Evolutionary conservation across 2,797 vertebrate species (phyloP).

Genomic region (Knipowitschia caucasica): DNA sequence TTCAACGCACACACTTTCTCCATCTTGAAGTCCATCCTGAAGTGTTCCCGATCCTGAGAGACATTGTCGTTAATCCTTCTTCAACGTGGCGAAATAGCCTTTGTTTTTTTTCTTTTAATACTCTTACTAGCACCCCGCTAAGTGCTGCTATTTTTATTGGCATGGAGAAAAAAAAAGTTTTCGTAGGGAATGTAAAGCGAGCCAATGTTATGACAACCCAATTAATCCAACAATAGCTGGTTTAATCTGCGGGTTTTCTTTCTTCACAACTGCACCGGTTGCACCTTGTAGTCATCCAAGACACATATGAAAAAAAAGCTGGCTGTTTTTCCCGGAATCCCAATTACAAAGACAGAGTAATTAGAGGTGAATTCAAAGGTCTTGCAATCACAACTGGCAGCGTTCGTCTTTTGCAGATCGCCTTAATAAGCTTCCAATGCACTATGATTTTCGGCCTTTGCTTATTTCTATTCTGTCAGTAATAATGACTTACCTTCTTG

Average conservation of each 20-base stretch:
- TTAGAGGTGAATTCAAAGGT: constrained; percentile 51
- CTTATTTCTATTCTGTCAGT: constrained; percentile 8
- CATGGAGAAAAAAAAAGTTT: too few species aligned
- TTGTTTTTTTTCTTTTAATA: constrained; percentile 25
- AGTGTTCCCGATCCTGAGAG: too few species aligned
- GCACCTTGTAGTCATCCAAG: constrained; percentile 21
- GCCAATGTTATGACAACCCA: constrained; percentile 50
- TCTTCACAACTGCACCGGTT: constrained; percentile 1
- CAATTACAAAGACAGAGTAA: constrained; percentile 61
- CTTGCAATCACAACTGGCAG: constrained; percentile 41
- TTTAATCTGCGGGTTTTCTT: constrained; percentile 23
- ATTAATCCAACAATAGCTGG: constrained; percentile 46
- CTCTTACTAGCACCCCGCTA: constrained; percentile 6
- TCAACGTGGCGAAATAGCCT: constrained; percentile 19
- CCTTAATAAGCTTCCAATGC: constrained; percentile 44
- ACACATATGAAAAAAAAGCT: constrained; percentile 30
- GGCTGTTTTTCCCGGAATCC: constrained; percentile 49
- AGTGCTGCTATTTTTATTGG: too few species aligned
- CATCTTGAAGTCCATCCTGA: too few species aligned
- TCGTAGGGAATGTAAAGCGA: constrained; percentile 42
- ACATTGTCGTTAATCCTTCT: constrained; percentile 39
- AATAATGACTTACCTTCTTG: constrained; percentile 10
- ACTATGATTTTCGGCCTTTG: constrained; percentile 19
- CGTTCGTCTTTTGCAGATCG: constrained; percentile 23
- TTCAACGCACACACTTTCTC: too few species aligned